phyloP scores from a whole-genome alignment of 2,888 invertebrate genomes.

The Allacma fusca region DNA sequence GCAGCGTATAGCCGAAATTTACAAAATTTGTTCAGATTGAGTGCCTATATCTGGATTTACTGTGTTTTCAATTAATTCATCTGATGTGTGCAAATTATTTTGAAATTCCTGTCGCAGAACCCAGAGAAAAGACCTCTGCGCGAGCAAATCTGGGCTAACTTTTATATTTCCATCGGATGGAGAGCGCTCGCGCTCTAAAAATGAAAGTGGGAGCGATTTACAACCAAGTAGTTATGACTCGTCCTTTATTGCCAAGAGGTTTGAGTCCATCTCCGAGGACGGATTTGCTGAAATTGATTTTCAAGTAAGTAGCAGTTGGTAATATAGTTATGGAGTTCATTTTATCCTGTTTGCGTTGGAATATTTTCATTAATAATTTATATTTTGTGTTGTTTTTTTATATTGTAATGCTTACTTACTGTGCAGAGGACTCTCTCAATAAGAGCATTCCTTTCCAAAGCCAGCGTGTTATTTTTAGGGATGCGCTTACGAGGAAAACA shows the following conservation, averaged over 20 bases:
- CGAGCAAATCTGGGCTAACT: constrained; percentile 12
- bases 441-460: no score
- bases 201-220: constrained; percentile 26
- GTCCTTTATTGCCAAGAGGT: constrained; percentile 66
- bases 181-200: not conserved
- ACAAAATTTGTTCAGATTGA: not conserved
- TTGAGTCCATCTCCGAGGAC: constrained; percentile 86
- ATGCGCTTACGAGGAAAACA: no score
- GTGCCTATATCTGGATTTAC: no score
- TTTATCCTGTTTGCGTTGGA: no score
- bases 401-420: constrained; percentile 31
- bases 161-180: constrained; percentile 11
- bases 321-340: no score
- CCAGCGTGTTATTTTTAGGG: no score
- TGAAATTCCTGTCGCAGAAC: not conserved
- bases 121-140: not conserved
- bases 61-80: no score
- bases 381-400: not conserved
- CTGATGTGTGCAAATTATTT: no score
- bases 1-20: not conserved
- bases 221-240: constrained; percentile 57
- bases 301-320: constrained; percentile 73
- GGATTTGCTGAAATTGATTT: constrained; percentile 78
- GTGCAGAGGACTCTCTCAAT: no score
- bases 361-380: no score